Base-by-base conservation (phyloP, 1,140 invertebrate genomes). In the Saccostrea glomerata region DNA sequence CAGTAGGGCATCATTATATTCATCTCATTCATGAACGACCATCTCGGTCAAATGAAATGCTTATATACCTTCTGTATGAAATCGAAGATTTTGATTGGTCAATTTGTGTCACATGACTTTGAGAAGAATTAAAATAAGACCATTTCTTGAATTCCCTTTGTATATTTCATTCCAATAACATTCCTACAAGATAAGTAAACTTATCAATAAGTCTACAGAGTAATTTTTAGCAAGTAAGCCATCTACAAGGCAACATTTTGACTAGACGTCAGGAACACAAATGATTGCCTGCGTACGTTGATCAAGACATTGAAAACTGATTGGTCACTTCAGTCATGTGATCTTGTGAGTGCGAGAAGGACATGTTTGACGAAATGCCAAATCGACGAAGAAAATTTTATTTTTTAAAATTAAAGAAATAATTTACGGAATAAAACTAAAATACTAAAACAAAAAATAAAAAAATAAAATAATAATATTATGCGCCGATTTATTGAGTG, bases 71-170 rank as follows among this genome's bases (percentile, higher is more conserved):
- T 55, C 13, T 85, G 89, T 94, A 92, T 85, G 92, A 94, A 94
- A 93, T 88, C 88, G 77, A 84, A 85, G 70, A 86, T 89, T 93
- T 91, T 93, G 91, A 95, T 95, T 95, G 94, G 94, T 91, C 91
- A 92, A 89, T 87, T 89, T 40, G 73, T 82, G 90, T 94, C 94
- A 94, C 93, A 93, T 94, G 94, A 92, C 87, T 88, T 54, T 73
- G 83, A 87, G 11, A 66, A 47, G 25, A 73, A 30, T 82, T 60
- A 77, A 88, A 88, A 86, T 86, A 88, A 83, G 56, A 56, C 55
- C 47, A 58, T 25, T 25, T n/a, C 20, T 36, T 56, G 12, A 36
- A 60, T 36, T 60, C 30, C 25, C 58, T 23, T 30, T 54, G 55
- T 58, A 85, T 56, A 60, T 85, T 58, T 85, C 55, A 63, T 36